Percentiles rank a stretch among this genome's conserved stretches.
Conservation (phyloP, 2,888 invertebrate species). For the Dromius quadrimaculatus region DNA sequence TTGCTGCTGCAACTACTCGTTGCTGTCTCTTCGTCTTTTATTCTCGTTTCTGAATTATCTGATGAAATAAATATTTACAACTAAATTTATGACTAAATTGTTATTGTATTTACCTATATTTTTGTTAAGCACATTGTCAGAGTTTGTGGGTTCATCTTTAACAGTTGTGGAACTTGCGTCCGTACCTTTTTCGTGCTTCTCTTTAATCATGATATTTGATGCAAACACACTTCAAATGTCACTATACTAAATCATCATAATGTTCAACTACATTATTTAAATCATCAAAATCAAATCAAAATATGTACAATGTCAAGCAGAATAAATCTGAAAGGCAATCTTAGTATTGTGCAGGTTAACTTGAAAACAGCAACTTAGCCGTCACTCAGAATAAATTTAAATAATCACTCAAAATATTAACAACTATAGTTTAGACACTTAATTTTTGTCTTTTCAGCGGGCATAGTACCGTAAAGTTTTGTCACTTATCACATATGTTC, state of each 20-base stretch:
- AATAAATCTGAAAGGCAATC: slow-evolving; percentile 28
- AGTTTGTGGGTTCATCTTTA: slow-evolving; percentile 66
- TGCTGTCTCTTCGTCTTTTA: slow-evolving; percentile 64
- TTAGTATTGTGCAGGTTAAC: slow-evolving; percentile 35
- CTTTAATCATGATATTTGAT: slow-evolving; percentile 64
- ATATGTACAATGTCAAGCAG: slow-evolving; percentile 18
- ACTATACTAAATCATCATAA: slow-evolving; percentile 29
- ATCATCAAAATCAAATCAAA: slow-evolving; percentile 14
- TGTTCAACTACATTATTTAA: slow-evolving; percentile 45
- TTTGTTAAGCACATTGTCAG: slow-evolving; percentile 61
- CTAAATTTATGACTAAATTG: not conserved
- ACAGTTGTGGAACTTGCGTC: slow-evolving; percentile 60
- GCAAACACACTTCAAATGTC: slow-evolving; percentile 31
- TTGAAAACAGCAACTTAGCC: slow-evolving; percentile 17
- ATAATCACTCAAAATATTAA: slow-evolving; percentile 36
- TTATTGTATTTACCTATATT: slow-evolving; percentile 39
- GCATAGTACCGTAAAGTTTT: slow-evolving; percentile 63
- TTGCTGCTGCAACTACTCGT: slow-evolving; percentile 60
- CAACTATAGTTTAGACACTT: slow-evolving; percentile 21
- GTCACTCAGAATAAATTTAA: slow-evolving; percentile 22
- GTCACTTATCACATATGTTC: slow-evolving; percentile 67
- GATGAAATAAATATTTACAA: not conserved
- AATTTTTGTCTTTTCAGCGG: slow-evolving; percentile 16
- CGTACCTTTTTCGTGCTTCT: slow-evolving; percentile 67
- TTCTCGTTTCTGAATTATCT: slow-evolving; percentile 50